Evolutionary conservation across 2,113 vertebrate species (phyloP).

Genomic region (Lota lota): DNA sequence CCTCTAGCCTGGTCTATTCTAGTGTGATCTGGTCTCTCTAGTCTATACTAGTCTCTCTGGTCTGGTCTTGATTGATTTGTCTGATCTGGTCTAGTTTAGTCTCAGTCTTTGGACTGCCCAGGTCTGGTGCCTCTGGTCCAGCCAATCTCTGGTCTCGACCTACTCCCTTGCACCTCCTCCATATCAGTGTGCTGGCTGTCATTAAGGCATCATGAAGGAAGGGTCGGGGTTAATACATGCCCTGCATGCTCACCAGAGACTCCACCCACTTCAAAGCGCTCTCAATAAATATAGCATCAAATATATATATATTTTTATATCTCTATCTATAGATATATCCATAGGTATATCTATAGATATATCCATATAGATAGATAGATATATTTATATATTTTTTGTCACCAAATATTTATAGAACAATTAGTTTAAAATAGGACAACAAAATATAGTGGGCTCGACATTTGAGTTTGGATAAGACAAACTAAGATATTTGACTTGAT

Average conservation of each 20-base stretch:
- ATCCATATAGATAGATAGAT: constrained; percentile 35
- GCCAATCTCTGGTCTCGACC: not conserved
- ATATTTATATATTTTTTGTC: too few species aligned
- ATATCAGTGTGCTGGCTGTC: not conserved
- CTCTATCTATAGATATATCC: constrained; percentile 79
- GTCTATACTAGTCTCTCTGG: too few species aligned
- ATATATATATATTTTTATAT: constrained; percentile 79
- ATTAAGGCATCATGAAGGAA: not conserved
- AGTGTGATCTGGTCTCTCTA: too few species aligned
- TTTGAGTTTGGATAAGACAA: constrained; percentile 72
- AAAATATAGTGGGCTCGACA: constrained; percentile 76
- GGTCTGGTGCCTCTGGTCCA: too few species aligned
- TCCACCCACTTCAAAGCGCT: constrained; percentile 65
- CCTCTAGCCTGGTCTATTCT: too few species aligned
- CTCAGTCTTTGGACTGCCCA: too few species aligned
- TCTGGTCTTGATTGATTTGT: too few species aligned
- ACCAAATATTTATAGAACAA: constrained; percentile 63
- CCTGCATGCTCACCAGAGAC: constrained; percentile 45
- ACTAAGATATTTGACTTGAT: constrained; percentile 71
- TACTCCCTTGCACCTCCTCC: constrained; percentile 5
- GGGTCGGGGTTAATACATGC: not conserved
- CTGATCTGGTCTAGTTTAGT: too few species aligned
- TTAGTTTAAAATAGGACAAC: constrained; percentile 81
- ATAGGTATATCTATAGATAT: constrained; percentile 77
- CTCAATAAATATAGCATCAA: constrained; percentile 82